phyloP scores from a whole-genome alignment of 2,113 vertebrate species.

The Phaetusa simplex region DNA sequence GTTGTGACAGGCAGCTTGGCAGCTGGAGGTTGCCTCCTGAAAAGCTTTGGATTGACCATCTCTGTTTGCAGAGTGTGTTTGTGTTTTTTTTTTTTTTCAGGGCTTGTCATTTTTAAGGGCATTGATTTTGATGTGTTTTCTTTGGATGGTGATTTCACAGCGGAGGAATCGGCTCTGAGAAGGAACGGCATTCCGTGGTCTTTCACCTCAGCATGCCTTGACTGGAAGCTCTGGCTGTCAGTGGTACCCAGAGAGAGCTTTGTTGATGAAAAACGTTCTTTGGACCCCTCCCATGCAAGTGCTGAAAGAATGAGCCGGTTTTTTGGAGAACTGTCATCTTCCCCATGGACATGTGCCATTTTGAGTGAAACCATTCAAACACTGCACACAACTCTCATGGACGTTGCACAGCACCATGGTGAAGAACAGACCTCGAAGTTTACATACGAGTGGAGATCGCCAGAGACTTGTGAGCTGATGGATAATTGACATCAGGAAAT shows the following conservation, averaged over 20 bases:
- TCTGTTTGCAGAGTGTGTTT: neutral
- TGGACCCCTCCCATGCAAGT: neutral
- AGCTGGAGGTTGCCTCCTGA: neutral
- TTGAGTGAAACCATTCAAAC: neutral
- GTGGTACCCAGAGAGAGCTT: neutral
- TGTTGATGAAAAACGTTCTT: neutral
- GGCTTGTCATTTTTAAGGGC: neutral
- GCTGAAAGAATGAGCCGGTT: neutral
- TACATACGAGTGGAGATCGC: neutral
- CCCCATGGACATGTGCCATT: neutral
- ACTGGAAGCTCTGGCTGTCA: slow-evolving; percentile 11
- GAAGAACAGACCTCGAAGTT: neutral
- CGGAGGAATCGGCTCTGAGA: neutral
- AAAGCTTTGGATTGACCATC: neutral
- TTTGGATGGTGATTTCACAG: neutral
- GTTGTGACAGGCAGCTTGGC: neutral
- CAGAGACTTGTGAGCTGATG: neutral
- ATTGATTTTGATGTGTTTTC: slow-evolving; percentile 42
- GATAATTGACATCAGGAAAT: neutral
- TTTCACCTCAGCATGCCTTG: neutral
- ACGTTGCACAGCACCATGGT: neutral
- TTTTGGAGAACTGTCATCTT: neutral
- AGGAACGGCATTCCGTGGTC: slow-evolving; percentile 11
- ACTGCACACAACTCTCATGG: rapidly evolving
- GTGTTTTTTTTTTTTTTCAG: neutral